Percentiles rank a stretch among this genome's conserved stretches.
These are phyloP conservation scores for Cossypha heuglini DNA, from an alignment of 2,797 vertebrate species.

Conservation along the genomic window DNA sequence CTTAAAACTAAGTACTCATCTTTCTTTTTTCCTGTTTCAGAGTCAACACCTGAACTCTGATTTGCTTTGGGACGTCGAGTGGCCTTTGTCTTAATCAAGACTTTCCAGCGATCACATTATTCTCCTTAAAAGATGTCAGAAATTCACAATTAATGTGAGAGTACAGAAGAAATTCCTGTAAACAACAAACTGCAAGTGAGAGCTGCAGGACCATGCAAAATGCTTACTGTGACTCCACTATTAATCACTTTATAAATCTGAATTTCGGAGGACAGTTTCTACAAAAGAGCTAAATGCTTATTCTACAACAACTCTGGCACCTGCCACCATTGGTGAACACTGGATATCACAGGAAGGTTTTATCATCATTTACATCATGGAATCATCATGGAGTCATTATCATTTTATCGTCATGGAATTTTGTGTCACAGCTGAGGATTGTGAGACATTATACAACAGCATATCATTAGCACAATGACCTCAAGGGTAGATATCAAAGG, in stretches of 20 bases:
- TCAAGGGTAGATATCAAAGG: neutral
- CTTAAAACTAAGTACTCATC: neutral
- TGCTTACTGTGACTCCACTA: neutral
- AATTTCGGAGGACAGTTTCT: neutral
- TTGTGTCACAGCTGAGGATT: neutral
- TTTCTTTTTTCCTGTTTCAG: neutral
- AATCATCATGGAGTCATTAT: too few relatives aligned
- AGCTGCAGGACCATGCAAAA: neutral
- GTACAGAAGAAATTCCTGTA: neutral
- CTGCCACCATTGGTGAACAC: neutral
- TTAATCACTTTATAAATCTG: neutral
- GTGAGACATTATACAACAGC: neutral
- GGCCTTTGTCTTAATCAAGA: neutral
- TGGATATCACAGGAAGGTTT: neutral
- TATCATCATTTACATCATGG: neutral
- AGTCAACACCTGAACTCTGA: neutral
- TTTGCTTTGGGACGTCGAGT: neutral
- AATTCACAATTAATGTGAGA: neutral
- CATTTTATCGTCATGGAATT: neutral
- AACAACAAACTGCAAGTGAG: neutral
- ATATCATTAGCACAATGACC: neutral
- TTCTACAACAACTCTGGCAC: neutral
- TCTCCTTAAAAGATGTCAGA: neutral
- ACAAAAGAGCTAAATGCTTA: neutral
- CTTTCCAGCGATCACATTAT: neutral